Base-by-base conservation (phyloP, 2,888 invertebrate genomes). In the Ochropleura plecta region DNA sequence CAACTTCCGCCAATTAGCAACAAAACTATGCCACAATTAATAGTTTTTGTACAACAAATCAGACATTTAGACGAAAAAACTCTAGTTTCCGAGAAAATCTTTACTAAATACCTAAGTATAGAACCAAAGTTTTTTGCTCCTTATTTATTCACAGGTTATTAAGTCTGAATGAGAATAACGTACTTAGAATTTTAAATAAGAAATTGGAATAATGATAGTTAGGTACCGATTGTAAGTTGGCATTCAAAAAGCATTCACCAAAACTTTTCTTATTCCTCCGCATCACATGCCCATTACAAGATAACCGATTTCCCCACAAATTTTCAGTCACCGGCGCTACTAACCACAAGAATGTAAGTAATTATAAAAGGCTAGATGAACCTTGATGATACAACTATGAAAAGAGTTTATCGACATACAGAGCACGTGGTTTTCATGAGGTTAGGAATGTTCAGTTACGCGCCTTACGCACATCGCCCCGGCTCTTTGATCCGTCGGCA, bases 401-500 rank as follows among this genome's bases (percentile, higher is more conserved):
- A 44, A 79, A 81, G 65, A 86, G 75, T 70, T 79, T 77, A 79
- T 82, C 77, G 79, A 73, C 78, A 69, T 75, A 73, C 20, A 66
- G 59, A 79, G 67, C 88, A 88, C 89, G 88, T 88, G 88, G 85
- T 79, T 79, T 74, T 80, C 82, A 75, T 78, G 74, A 76, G 82
- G 76, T 85, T 83, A 82, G 82, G 82, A 84, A 86, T 88, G 84
- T 76, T 77, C 86, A 84, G 82, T 86, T 86, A 87, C 87, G 82
- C 83, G 76, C 77, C 81, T 88, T 88, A 87, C 86, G 84, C 85
- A 83, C 80, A 81, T 78, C 83, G 87, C 64, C 40, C 60, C 64
- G 68, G 81, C 81, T 78, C 86, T 89, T 87, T 85, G 89, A 89
- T 88, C 89, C 81, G 76, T 89, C 88, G 77, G 79, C 89, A 84